These are phyloP conservation scores for Ericerus pela DNA, from an alignment of 1,140 invertebrate species.

Conservation along the genomic window DNA sequence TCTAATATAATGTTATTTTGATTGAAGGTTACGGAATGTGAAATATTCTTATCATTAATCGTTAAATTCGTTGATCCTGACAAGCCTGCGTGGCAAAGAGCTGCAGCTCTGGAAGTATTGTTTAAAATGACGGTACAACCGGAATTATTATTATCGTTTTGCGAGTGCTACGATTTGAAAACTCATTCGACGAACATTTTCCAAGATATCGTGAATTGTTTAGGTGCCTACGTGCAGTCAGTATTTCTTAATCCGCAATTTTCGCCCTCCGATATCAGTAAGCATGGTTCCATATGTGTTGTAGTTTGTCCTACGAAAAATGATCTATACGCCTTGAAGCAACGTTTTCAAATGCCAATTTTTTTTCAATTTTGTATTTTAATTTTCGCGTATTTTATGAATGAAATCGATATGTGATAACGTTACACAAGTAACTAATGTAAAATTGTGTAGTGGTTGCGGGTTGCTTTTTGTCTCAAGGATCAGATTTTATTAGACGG, in stretches of 20 bases:
- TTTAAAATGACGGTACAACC: conserved; percentile 86
- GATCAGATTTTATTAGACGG: no score
- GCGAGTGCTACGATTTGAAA: conserved; percentile 85
- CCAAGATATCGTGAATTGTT: conserved; percentile 86
- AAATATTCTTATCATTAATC: conserved; percentile 92
- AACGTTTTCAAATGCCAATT: no score
- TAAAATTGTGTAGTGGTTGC: no score
- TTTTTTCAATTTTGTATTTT: no score
- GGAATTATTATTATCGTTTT: conserved; percentile 76
- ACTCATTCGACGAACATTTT: conserved; percentile 85
- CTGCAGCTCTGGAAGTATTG: conserved; percentile 84
- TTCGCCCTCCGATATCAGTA: neutral
- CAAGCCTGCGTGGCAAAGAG: conserved; percentile 89
- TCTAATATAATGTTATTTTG: conserved; percentile 18
- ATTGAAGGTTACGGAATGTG: conserved; percentile 83
- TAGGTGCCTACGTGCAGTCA: conserved; percentile 90
- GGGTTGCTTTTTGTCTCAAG: no score
- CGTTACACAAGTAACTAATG: no score
- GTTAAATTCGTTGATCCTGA: conserved; percentile 95
- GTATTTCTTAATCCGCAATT: conserved; percentile 53
- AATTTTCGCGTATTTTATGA: no score
- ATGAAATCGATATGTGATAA: neutral
- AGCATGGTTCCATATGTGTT: no score
- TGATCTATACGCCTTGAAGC: no score
- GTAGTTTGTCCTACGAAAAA: neutral